A percentile compares a stretch with the other conserved stretches of the same genome.
phyloP scores from a whole-genome alignment of 2,888 invertebrate genomes.

The Tipula vernalis region DNA sequence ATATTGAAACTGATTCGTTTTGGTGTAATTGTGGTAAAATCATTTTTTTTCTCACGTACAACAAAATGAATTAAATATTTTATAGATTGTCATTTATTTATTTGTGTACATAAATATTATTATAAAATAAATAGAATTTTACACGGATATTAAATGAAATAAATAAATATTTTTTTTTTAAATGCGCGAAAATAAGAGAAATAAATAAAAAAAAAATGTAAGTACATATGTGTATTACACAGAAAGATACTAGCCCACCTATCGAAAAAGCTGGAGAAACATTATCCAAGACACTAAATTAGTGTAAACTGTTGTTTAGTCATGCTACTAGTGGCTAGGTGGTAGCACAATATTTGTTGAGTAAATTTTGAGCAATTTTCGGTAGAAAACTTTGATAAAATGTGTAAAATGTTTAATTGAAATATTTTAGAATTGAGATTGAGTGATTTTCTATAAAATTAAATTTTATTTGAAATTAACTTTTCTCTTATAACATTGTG shows the following conservation, averaged over 20 bases:
- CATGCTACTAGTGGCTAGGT: not conserved
- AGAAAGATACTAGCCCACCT: not conserved
- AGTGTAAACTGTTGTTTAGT: not conserved
- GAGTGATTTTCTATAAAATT: too few relatives aligned
- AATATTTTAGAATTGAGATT: too few relatives aligned
- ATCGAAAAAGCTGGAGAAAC: not conserved
- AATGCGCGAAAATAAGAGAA: not conserved
- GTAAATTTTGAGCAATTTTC: not conserved
- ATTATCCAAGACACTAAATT: not conserved
- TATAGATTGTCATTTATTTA: not conserved
- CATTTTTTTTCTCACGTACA: not conserved
- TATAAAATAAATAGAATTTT: not conserved
- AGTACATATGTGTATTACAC: not conserved
- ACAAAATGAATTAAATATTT: not conserved
- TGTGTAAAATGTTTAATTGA: too few relatives aligned
- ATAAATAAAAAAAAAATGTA: not conserved
- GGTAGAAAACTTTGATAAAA: too few relatives aligned
- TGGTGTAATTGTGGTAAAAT: not conserved
- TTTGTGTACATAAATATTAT: not conserved
- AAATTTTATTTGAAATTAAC: too few relatives aligned
- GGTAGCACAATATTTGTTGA: not conserved
- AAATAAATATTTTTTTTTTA: not conserved
- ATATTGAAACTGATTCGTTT: not conserved
- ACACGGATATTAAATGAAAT: not conserved
- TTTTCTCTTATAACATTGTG: too few relatives aligned